These are phyloP conservation scores for Knipowitschia caucasica DNA, from an alignment of 2,797 vertebrate species.

Conservation along the genomic window DNA sequence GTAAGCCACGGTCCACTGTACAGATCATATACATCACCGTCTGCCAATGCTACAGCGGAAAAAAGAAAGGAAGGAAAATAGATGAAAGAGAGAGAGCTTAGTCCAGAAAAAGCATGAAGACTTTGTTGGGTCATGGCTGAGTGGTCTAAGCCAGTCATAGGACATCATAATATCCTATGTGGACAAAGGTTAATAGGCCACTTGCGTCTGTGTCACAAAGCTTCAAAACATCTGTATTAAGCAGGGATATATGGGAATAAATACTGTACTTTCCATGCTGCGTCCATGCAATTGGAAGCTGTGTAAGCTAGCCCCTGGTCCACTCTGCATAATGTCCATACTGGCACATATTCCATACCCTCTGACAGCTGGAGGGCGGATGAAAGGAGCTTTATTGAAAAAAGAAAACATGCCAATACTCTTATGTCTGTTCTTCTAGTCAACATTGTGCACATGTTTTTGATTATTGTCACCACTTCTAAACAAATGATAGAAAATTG, in stretches of 20 bases:
- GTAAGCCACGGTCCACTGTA: slow-evolving; percentile 10
- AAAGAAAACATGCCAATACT: no score
- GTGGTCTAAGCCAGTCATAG: slow-evolving; percentile 28
- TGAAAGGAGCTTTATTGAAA: no score
- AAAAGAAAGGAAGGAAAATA: neutral
- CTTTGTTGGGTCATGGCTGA: slow-evolving; percentile 28
- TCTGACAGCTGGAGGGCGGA: no score
- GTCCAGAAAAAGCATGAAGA: slow-evolving; percentile 13
- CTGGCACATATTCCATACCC: no score
- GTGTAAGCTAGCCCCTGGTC: neutral
- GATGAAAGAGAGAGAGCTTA: slow-evolving; percentile 20
- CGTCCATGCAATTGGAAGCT: neutral
- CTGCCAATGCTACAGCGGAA: slow-evolving; percentile 23
- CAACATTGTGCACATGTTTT: no score
- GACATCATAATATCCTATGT: slow-evolving; percentile 7
- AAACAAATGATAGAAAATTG: no score
- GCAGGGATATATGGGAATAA: neutral
- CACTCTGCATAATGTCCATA: neutral
- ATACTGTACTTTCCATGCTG: neutral
- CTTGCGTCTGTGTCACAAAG: neutral
- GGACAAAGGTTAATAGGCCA: slow-evolving; percentile 7
- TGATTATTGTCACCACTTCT: no score
- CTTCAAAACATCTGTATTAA: slow-evolving; percentile 11
- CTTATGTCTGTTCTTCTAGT: no score
- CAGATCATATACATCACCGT: slow-evolving; percentile 25